These are phyloP conservation scores for Mylabris sibirica DNA, from an alignment of 2,888 invertebrate genomes.

Conservation along the genomic window DNA sequence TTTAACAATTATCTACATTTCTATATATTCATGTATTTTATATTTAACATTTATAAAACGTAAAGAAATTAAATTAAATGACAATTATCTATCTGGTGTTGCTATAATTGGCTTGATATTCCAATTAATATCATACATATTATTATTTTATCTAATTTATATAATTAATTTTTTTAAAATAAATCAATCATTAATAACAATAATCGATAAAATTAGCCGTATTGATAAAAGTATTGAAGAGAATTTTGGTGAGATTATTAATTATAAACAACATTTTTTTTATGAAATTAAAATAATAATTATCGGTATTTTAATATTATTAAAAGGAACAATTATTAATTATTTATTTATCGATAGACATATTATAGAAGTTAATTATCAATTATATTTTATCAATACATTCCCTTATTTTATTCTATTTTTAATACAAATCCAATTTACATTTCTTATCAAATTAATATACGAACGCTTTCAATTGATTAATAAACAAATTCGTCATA, in stretches of 20 bases:
- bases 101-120: slow-evolving; percentile 26
- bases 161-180: slow-evolving; percentile 18
- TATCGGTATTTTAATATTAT: not conserved
- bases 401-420: slow-evolving; percentile 22
- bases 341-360: slow-evolving; percentile 24
- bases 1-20: slow-evolving; percentile 20
- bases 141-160: slow-evolving; percentile 21
- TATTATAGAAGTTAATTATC: slow-evolving; percentile 13
- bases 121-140: slow-evolving; percentile 24
- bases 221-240: slow-evolving; percentile 27
- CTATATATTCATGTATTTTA: not conserved
- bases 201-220: slow-evolving; percentile 25
- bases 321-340: slow-evolving; percentile 20
- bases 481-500: slow-evolving; percentile 16
- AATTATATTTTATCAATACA: slow-evolving; percentile 15
- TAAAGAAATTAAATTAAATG: slow-evolving; percentile 13
- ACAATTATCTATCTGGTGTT: slow-evolving; percentile 29
- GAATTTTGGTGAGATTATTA: slow-evolving; percentile 19
- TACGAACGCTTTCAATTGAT: slow-evolving; percentile 22
- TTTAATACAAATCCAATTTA: slow-evolving; percentile 23
- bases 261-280: slow-evolving; percentile 25
- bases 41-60: slow-evolving; percentile 2
- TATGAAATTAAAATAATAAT: slow-evolving; percentile 23
- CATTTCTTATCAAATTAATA: slow-evolving; percentile 19
- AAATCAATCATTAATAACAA: slow-evolving; percentile 13